Percentiles rank a stretch among this genome's conserved stretches.
These are phyloP conservation scores for Formica exsecta DNA, from an alignment of 1,140 invertebrate genomes.

Conservation along the genomic window DNA sequence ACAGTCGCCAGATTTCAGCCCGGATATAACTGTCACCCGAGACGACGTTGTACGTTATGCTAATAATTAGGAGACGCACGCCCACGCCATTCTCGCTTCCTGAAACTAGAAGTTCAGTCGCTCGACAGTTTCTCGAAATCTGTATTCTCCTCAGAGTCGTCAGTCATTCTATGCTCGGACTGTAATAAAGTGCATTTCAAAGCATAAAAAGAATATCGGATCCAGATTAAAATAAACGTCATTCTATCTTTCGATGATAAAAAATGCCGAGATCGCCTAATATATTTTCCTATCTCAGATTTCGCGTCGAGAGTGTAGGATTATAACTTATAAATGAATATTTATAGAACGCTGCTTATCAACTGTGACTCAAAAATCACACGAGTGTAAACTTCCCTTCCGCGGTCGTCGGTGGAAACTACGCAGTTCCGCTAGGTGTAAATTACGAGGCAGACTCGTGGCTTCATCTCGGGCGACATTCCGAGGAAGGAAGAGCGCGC, in stretches of 20 bases:
- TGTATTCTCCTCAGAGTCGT: slow-evolving; percentile 65
- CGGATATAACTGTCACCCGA: slow-evolving; percentile 82
- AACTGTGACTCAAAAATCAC: not conserved
- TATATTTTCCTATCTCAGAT: not conserved
- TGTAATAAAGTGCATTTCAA: slow-evolving; percentile 9
- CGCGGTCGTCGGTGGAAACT: not conserved
- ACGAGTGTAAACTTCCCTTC: not conserved
- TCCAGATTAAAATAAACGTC: not conserved
- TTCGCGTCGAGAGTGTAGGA: not conserved
- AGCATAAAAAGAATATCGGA: not conserved
- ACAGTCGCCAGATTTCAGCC: slow-evolving; percentile 80
- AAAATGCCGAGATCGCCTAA: not conserved
- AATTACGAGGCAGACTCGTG: slow-evolving; percentile 52
- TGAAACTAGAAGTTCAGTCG: slow-evolving; percentile 70
- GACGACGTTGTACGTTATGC: slow-evolving; percentile 70
- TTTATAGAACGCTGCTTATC: not conserved
- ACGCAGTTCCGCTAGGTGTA: slow-evolving; percentile 28
- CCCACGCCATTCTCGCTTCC: slow-evolving; percentile 55
- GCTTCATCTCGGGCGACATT: slow-evolving; percentile 43
- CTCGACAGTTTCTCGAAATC: slow-evolving; percentile 42
- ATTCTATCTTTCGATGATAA: not conserved
- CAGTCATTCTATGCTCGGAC: slow-evolving; percentile 49
- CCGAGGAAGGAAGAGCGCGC: slow-evolving; percentile 50
- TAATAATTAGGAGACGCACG: slow-evolving; percentile 81
- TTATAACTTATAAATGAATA: not conserved